Percentiles rank a stretch among this genome's conserved stretches.
Evolutionary conservation across 2,888 invertebrate genomes (phyloP).

Genomic region (Eretmocerus hayati): DNA sequence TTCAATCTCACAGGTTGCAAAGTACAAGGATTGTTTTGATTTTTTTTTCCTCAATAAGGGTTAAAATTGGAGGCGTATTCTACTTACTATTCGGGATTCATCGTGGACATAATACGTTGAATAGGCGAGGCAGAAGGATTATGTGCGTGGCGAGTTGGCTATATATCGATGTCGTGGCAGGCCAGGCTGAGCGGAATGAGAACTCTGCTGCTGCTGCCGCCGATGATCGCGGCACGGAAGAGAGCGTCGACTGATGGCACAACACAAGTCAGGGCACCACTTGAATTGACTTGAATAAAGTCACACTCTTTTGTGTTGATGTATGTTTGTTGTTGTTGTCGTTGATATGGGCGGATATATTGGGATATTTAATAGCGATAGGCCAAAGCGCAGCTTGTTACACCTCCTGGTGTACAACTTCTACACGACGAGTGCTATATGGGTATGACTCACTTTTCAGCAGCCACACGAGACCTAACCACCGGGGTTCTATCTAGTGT

Average conservation of each 20-base stretch:
- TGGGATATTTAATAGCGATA: no score
- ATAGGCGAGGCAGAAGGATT: slow-evolving; percentile 1
- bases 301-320: not conserved
- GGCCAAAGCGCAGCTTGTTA: no score
- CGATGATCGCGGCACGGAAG: not conserved
- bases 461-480: not conserved
- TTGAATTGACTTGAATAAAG: not conserved
- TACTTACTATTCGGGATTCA: slow-evolving; percentile 51
- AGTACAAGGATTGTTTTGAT: no score
- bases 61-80: no score
- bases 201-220: not conserved
- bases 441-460: no score
- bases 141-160: slow-evolving; percentile 22
- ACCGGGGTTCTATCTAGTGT: no score
- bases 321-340: not conserved
- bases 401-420: no score
- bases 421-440: no score
- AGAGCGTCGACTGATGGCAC: not conserved
- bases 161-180: slow-evolving; percentile 24
- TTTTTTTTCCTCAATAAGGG: no score
- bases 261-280: not conserved
- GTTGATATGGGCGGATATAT: no score
- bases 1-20: no score
- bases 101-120: slow-evolving; percentile 45
- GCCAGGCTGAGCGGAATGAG: not conserved